Evolutionary conservation across 1,140 invertebrate species (phyloP).

Genomic region (Anadara kagoshimensis): DNA sequence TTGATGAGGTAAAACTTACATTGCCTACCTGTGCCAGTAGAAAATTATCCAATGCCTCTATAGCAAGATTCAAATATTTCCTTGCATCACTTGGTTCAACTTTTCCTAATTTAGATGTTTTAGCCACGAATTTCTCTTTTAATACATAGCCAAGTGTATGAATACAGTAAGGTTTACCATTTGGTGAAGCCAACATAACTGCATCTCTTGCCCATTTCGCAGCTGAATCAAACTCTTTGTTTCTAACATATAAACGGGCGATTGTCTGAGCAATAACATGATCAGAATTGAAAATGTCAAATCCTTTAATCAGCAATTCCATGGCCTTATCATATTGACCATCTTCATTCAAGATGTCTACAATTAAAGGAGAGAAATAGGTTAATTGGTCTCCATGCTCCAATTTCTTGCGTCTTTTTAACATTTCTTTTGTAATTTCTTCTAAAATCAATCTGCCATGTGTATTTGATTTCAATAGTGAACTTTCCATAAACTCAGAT

Average conservation of each 20-base stretch:
- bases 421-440: constrained; percentile 28
- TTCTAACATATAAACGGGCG: constrained; percentile 11
- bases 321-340: neutral
- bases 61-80: neutral
- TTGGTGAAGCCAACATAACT: constrained; percentile 7
- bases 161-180: neutral
- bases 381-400: constrained; percentile 23
- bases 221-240: constrained; percentile 6
- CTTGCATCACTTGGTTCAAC: neutral
- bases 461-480: constrained; percentile 6
- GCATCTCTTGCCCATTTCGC: constrained; percentile 22
- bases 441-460: constrained; percentile 5
- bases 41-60: constrained; percentile 9
- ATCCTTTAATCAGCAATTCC: constrained; percentile 7
- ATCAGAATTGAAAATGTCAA: constrained; percentile 15
- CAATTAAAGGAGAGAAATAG: constrained; percentile 24
- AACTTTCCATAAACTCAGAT: constrained; percentile 3
- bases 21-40: neutral
- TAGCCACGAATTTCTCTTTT: constrained; percentile 7
- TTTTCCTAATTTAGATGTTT: neutral
- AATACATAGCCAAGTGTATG: constrained; percentile 18
- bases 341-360: constrained; percentile 1
- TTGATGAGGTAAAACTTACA: neutral
- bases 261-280: constrained; percentile 14
- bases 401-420: constrained; percentile 19